Conservation (phyloP, 2,888 invertebrate species). For the Yponomeuta sedellus region DNA sequence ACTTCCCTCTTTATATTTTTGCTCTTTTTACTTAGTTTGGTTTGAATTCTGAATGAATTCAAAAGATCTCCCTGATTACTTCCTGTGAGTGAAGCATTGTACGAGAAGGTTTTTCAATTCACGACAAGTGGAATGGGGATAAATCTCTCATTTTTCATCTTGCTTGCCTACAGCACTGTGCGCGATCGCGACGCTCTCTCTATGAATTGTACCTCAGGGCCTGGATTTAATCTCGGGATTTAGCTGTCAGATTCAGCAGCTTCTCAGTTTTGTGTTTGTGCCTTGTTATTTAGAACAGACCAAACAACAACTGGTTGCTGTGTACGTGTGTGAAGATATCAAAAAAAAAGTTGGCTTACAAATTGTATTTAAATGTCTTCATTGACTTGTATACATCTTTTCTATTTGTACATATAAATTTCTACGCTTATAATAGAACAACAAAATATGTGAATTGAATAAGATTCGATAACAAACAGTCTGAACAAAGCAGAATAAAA, state of each 20-base stretch:
- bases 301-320: constrained; percentile 13
- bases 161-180: constrained; percentile 45
- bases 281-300: constrained; percentile 19
- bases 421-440: no score
- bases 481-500: no score
- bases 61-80: constrained; percentile 1
- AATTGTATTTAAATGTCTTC: no score
- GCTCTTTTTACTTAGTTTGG: not conserved
- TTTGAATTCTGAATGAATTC: constrained; percentile 4
- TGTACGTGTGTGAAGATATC: not conserved
- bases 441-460: no score
- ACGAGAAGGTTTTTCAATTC: constrained; percentile 7
- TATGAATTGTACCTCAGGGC: constrained; percentile 68
- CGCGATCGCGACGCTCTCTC: constrained; percentile 57
- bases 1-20: constrained; percentile 22
- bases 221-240: constrained; percentile 72
- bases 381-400: no score
- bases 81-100: not conserved
- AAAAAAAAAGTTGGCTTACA: no score
- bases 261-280: constrained; percentile 39
- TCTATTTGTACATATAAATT: no score
- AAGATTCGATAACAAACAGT: no score
- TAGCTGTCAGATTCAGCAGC: constrained; percentile 64
- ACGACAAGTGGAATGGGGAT: constrained; percentile 65
- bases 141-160: constrained; percentile 67